Percentiles rank a stretch among this genome's conserved stretches.
Evolutionary conservation across 2,797 vertebrate genomes (phyloP).

Genomic region (Cossypha heuglini): DNA sequence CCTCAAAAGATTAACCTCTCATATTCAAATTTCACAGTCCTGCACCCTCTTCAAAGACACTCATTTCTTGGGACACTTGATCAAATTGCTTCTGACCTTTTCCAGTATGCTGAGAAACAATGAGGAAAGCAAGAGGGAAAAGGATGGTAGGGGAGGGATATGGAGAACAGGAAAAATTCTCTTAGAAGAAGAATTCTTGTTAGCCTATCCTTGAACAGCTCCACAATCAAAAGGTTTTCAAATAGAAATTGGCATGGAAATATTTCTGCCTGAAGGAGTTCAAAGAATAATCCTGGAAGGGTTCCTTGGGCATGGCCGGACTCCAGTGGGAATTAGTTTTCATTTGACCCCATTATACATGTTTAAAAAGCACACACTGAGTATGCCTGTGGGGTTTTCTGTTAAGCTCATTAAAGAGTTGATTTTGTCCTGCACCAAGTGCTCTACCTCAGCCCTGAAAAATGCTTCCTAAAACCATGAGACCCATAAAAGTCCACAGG

Average conservation of each 20-base stretch:
- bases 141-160: background rate
- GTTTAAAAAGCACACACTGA: slow-evolving; percentile 51
- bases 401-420: slow-evolving; percentile 47
- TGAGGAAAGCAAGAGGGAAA: background rate
- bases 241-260: slow-evolving; percentile 30
- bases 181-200: slow-evolving; percentile 6
- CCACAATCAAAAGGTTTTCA: slow-evolving; percentile 42
- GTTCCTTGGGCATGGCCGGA: slow-evolving; percentile 31
- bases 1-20: slow-evolving; percentile 21
- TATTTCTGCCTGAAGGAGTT: slow-evolving; percentile 61
- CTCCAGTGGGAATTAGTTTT: slow-evolving; percentile 63
- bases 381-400: slow-evolving; percentile 42
- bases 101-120: background rate
- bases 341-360: slow-evolving; percentile 61
- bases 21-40: slow-evolving; percentile 16
- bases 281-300: slow-evolving; percentile 58
- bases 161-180: slow-evolving; percentile 18
- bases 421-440: background rate
- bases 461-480: slow-evolving; percentile 4
- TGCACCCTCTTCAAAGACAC: slow-evolving; percentile 4
- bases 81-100: slow-evolving; percentile 48
- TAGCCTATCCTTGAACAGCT: slow-evolving; percentile 13
- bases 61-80: background rate
- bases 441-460: slow-evolving; percentile 26
- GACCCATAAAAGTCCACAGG: background rate